Percentiles rank a stretch among this genome's conserved stretches.
Conservation (phyloP, 2,888 invertebrate genomes). For the Iselma pallidipennis region DNA sequence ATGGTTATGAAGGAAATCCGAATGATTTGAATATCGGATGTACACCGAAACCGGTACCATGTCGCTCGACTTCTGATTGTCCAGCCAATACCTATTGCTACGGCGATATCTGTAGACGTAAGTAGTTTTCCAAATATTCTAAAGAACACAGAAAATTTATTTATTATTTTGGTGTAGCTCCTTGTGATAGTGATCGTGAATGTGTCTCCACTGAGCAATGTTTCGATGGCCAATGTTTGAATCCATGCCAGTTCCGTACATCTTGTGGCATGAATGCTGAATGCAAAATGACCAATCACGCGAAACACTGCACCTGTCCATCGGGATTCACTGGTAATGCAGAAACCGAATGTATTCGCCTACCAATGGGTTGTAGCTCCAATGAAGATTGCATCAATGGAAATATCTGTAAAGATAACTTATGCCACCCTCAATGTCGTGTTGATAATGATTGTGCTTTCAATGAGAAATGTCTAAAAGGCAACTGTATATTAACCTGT, state of each 20-base stretch:
- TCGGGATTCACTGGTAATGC: constrained; percentile 84
- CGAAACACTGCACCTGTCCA: constrained; percentile 81
- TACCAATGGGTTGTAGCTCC: constrained; percentile 75
- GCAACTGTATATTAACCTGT: constrained; percentile 86
- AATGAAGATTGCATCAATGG: constrained; percentile 73
- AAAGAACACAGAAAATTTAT: neutral
- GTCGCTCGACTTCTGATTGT: constrained; percentile 74
- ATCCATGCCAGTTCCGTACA: constrained; percentile 75
- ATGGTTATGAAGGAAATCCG: constrained; percentile 79
- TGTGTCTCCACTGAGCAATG: constrained; percentile 81
- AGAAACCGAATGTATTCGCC: constrained; percentile 81
- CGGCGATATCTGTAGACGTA: constrained; percentile 79
- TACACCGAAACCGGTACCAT: constrained; percentile 72
- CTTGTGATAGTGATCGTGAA: constrained; percentile 78
- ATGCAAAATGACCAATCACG: constrained; percentile 72
- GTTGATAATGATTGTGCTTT: constrained; percentile 82
- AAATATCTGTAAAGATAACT: constrained; percentile 76
- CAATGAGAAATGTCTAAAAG: constrained; percentile 85
- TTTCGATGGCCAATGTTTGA: constrained; percentile 77
- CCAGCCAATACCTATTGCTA: constrained; percentile 80
- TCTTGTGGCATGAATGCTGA: constrained; percentile 85
- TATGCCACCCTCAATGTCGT: constrained; percentile 78
- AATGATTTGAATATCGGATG: constrained; percentile 73
- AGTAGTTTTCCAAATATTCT: constrained; percentile 49
- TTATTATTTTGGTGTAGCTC: constrained; percentile 58